Base-by-base conservation (phyloP, 2,797 vertebrate species). In the Xyrichtys novacula region DNA sequence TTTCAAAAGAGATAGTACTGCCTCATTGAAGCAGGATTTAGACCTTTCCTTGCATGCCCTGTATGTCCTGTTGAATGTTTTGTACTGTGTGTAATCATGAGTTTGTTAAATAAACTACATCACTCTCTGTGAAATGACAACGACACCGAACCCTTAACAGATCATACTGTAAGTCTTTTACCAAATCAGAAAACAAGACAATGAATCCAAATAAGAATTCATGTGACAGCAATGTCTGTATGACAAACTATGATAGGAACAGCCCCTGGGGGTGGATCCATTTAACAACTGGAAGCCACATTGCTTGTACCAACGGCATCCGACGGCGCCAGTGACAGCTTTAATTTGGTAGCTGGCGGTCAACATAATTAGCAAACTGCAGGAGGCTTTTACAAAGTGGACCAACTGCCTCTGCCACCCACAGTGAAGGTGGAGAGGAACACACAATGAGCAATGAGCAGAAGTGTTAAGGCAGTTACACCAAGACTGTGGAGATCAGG, bases 261-360 rank as follows among this genome's bases (percentile, higher is more conserved):
- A 52, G 75, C 85, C 80, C 74, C 86, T 82, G 59, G 56, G 65
- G 63, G 84, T 53, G 87, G 75, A 76, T 79, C 77, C 81, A 84
- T 91, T 93, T 91, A 89, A 85, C 81, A 48, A 52, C 0, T 68
- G 64, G 84, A 74, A 76, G 84, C 73, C 84, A 70, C 74, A 65
- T 88, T 81, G 83, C 80, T 80, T 32, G n/a, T 76, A 48, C 75
- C 69, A 40, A 26, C 38, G 49, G 75, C 31, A 15, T 89, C 89
- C 91, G 71, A 80, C 91, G 44, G 91, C 9, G 85, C 38, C 65
- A 39, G 83, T 89, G 91, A 91, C 91, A 86, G 86, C 76, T 89
- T 91, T 91, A 89, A 93, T 92, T 92, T 91, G 85, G 84, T 75
- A 75, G 78, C 87, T 69, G 79, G 82, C 69, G 81, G 89, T 88